These are phyloP conservation scores for Saturnia japonica DNA, from an alignment of 2,888 invertebrate genomes.

Conservation along the genomic window DNA sequence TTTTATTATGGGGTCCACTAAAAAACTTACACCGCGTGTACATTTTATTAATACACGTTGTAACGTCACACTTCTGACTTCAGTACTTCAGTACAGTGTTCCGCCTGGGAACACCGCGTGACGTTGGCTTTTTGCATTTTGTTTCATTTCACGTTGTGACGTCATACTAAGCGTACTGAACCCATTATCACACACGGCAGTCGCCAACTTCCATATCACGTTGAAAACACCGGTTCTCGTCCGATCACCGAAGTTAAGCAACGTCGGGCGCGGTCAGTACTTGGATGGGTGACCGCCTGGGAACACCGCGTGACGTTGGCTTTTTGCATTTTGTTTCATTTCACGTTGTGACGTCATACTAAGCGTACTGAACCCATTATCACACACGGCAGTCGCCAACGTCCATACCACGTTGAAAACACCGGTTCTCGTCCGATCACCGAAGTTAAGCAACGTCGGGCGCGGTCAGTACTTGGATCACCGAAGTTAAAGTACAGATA, in stretches of 20 bases:
- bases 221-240: slow-evolving; percentile 77
- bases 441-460: slow-evolving; percentile 78
- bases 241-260: slow-evolving; percentile 80
- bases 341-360: too few relatives aligned
- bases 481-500: slow-evolving; percentile 79
- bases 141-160: too few relatives aligned
- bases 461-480: slow-evolving; percentile 78
- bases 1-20: too few relatives aligned
- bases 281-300: slow-evolving; percentile 78
- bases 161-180: too few relatives aligned
- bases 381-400: slow-evolving; percentile 34
- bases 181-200: too few relatives aligned
- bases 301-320: slow-evolving; percentile 55
- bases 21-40: too few relatives aligned
- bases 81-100: slow-evolving; percentile 63
- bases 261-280: slow-evolving; percentile 77
- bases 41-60: too few relatives aligned
- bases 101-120: slow-evolving; percentile 74
- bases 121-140: slow-evolving; percentile 55
- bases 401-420: slow-evolving; percentile 74
- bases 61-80: too few relatives aligned
- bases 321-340: slow-evolving; percentile 27
- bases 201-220: slow-evolving; percentile 66
- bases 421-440: slow-evolving; percentile 79
- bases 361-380: neutral